A percentile compares a stretch with the other conserved stretches of the same genome.
Conservation (phyloP, 2,113 vertebrate genomes). For the Limanda limanda region DNA sequence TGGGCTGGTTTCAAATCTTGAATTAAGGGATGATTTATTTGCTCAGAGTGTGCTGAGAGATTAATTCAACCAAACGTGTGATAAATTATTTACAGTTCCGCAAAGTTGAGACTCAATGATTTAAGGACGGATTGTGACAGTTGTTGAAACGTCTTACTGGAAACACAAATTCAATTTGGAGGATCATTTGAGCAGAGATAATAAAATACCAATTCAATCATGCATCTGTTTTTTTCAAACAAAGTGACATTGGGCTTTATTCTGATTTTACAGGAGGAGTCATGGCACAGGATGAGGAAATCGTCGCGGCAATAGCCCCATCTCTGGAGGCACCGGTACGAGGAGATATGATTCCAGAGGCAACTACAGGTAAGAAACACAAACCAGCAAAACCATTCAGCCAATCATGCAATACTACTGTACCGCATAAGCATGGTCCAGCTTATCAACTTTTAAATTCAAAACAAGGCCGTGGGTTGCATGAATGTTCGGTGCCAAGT, state of each 20-base stretch:
- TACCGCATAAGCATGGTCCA: background rate
- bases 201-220: background rate
- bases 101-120: conserved; percentile 12
- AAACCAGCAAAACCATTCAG: background rate
- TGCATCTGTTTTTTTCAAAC: background rate
- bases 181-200: background rate
- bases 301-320: fast-evolving
- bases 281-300: conserved; percentile 34
- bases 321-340: background rate
- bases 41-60: background rate
- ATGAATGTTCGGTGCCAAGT: background rate
- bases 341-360: conserved; percentile 53
- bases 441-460: background rate
- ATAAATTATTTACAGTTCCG: conserved; percentile 5
- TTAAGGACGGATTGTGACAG: background rate
- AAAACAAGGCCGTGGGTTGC: background rate
- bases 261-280: conserved; percentile 50
- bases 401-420: background rate
- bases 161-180: background rate
- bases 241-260: background rate
- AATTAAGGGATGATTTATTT: conserved; percentile 19
- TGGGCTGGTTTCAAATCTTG: background rate
- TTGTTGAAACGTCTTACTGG: background rate
- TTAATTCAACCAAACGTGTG: background rate
- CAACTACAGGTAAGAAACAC: conserved; percentile 50